Conservation (phyloP, 2,797 vertebrate genomes). For the Podargus strigoides region DNA sequence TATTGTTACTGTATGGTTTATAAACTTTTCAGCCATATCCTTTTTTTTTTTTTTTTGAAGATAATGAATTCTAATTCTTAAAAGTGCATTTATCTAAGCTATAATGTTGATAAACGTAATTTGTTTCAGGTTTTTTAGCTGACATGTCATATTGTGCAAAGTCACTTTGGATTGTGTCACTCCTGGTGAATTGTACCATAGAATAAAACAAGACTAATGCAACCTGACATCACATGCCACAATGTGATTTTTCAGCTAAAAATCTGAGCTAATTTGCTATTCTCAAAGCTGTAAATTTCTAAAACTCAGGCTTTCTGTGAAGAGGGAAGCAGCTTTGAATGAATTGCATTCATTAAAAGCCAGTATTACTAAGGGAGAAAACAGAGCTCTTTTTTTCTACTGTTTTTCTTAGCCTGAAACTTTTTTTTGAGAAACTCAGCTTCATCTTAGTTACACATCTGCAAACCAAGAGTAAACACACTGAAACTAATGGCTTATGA, state of each 20-base stretch:
- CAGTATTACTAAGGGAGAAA: not conserved
- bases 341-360: not conserved
- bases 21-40: not conserved
- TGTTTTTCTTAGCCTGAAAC: not conserved
- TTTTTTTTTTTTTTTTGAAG: not conserved
- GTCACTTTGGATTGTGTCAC: slow-evolving; percentile 18
- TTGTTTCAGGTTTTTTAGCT: not conserved
- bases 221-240: not conserved
- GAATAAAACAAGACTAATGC: not conserved
- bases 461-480: not conserved
- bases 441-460: not conserved
- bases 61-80: not conserved
- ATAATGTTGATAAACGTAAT: not conserved
- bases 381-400: not conserved
- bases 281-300: not conserved
- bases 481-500: not conserved
- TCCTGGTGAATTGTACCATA: not conserved
- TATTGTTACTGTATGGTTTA: accelerated
- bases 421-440: not conserved
- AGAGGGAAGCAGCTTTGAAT: not conserved
- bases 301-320: not conserved
- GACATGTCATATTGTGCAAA: not conserved
- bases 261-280: not conserved
- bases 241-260: not conserved
- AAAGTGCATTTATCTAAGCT: not conserved